Evolutionary conservation across 2,888 invertebrate genomes (phyloP), one percentile per base, ranked within the genome.

Genomic region (Rhogogaster chlorosoma): DNA sequence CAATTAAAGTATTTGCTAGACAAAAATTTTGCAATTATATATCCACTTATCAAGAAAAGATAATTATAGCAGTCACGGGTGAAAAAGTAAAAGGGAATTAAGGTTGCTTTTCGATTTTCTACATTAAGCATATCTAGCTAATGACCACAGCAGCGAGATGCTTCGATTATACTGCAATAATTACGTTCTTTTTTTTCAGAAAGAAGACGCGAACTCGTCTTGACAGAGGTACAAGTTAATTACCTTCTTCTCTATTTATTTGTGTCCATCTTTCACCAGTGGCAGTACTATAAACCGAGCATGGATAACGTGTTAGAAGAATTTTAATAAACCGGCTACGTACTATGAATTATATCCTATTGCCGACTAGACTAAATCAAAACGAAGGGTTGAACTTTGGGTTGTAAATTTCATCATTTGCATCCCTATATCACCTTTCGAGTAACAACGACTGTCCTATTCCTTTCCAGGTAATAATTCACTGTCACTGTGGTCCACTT

Each of bases 321-420:
- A 38, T n/a, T n/a, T 71, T 71, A 36, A 32, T 38, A 22, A 22
- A 38, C n/a, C 18, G 10, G 22, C 38, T 38, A 22, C n/a, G 22
- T 38, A 32, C 10, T 38, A 2, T 32, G 4, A 18, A 10, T 38
- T 29, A 18, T n/a, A 38, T 38, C 32, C 45, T 18, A 9, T 38
- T 12, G 18, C 12, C 7, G 29, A 29, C 78, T 26, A n/a, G 29
- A 29, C 78, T 26, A n/a, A 53, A 78, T 78, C 29, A n/a, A 53
- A 78, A 78, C 57, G 45, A 78, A 57, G 22, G 29, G 57, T 53
- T 29, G 9, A 80, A 80, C 29, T 80, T 77, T 26, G 32, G 78
- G 49, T 38, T 36, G 61, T 61, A 38, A 22, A 80, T 80, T 15
- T 15, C 22, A 80, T 38, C 32, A 38, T 80, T 26, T 38, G 61